phyloP scores from a whole-genome alignment of 2,888 invertebrate species.

The Heteropelma amictum region DNA sequence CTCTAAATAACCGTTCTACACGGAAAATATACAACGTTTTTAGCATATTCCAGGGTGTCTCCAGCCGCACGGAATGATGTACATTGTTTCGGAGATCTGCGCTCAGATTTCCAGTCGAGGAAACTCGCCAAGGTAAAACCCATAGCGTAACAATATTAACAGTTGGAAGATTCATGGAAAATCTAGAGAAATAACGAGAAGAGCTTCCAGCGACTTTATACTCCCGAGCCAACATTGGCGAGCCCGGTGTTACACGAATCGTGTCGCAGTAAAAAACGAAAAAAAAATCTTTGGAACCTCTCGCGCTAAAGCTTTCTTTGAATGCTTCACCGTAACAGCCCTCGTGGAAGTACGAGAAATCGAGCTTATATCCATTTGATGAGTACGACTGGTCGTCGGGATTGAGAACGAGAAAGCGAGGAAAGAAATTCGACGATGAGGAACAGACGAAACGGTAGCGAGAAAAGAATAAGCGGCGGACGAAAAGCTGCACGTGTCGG shows the following conservation, averaged over 20 bases:
- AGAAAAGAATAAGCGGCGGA: constrained; percentile 3
- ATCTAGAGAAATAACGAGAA: too few relatives aligned
- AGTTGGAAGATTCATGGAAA: not conserved
- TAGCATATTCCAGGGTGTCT: too few relatives aligned
- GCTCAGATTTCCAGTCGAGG: too few relatives aligned
- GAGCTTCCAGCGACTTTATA: too few relatives aligned
- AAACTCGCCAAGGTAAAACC: constrained; percentile 9
- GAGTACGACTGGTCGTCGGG: constrained; percentile 27
- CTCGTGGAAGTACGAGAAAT: constrained; percentile 53
- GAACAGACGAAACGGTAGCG: constrained; percentile 1
- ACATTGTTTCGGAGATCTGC: too few relatives aligned
- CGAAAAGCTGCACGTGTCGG: constrained; percentile 26
- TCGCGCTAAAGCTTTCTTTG: constrained; percentile 55
- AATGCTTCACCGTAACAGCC: constrained; percentile 50
- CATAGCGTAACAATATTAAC: not conserved
- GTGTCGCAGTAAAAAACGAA: not conserved
- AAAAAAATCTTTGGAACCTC: constrained; percentile 27
- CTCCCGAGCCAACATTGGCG: not conserved
- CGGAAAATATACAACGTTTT: too few relatives aligned
- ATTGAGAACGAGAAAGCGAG: constrained; percentile 10
- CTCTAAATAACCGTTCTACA: too few relatives aligned
- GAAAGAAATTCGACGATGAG: not conserved
- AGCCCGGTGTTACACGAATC: constrained; percentile 3
- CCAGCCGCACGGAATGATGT: too few relatives aligned
- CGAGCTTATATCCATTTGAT: constrained; percentile 54